Evolutionary conservation across 2,888 invertebrate genomes (phyloP), one percentile per base, ranked within the genome.

Genomic region (Ornithoptera alexandrae): DNA sequence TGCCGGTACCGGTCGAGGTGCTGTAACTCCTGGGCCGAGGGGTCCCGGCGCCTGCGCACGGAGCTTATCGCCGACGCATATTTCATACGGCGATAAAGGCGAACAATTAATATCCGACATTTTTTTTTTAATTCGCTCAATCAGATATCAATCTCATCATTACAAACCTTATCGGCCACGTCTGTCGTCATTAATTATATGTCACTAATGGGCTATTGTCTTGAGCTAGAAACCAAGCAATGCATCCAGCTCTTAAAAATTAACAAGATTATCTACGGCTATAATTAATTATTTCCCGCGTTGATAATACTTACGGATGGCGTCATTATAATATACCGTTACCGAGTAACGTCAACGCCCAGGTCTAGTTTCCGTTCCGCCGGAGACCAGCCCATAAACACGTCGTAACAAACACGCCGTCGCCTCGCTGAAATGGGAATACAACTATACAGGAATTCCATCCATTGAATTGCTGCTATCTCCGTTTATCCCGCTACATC

Each of bases 361-460:
- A 20, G n/a, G 53, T 60, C 63, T 39, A 42, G 59, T 67, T 61
- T 22, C 62, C 15, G n/a, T 8, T 60, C 66, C 18, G 17, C n/a
- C 39, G 46, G 15, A 56, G 46, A 15, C 62, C 53, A 39, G 42
- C 65, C 65, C 70, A 72, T 74, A 74, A 74, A 71, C 71, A 73
- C 71, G 72, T 74, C 73, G 63, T 63, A 58, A 58, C 46, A 68
- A 72, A 70, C 65, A 64, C 62, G 65, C 69, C 59, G 67, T 59
- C 62, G 61, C 71, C 66, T 61, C 70, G 76, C 79, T 78, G 73
- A 78, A 85, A 80, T 80, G 79, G 78, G 75, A 77, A 79, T 79
- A 76, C 77, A 79, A 80, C 80, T 79, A 80, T 79, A 12, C 4
- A 46, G 81, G 81, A 84, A 83, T 84, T 78, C 77, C 74, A 74